phyloP scores from a whole-genome alignment of 1,140 invertebrate genomes.

The Streblospio benedicti region DNA sequence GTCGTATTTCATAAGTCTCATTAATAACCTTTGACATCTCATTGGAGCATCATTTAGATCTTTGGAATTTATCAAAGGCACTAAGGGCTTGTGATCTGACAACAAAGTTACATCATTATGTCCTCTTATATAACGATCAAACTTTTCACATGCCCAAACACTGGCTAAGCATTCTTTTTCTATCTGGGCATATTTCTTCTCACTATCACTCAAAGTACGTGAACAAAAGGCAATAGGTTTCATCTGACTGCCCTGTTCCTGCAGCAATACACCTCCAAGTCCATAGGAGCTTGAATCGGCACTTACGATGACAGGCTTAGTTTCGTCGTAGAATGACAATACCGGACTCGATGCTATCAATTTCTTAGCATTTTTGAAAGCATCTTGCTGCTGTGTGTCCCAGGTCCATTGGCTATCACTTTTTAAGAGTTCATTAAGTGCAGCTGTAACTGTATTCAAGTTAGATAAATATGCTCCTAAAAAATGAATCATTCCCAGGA shows the following conservation, averaged over 20 bases:
- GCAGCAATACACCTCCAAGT: conserved; percentile 19
- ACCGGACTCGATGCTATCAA: conserved; percentile 3
- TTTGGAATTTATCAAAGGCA: no score
- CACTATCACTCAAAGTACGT: conserved; percentile 38
- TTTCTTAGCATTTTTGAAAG: conserved; percentile 1
- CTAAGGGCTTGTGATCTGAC: no score
- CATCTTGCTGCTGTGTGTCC: conserved; percentile 13
- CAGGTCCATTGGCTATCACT: conserved; percentile 12
- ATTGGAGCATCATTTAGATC: no score
- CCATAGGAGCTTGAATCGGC: conserved; percentile 23
- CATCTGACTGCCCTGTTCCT: conserved; percentile 14
- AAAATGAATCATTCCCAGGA: conserved; percentile 14
- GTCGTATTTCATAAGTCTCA: background rate
- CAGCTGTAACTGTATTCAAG: background rate
- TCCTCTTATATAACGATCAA: no score
- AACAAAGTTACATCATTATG: no score
- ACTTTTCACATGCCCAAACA: no score
- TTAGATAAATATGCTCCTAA: conserved; percentile 6
- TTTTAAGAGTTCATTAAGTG: conserved; percentile 7
- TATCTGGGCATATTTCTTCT: conserved; percentile 48
- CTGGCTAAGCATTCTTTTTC: no score
- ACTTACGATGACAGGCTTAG: conserved; percentile 14
- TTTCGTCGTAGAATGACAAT: conserved; percentile 6
- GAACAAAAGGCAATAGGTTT: conserved; percentile 45
- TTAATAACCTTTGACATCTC: conserved; percentile 29